A percentile compares a stretch with the other conserved stretches of the same genome.
These are phyloP conservation scores for Intellagama lesueurii DNA, from an alignment of 2,797 vertebrate genomes.

Conservation along the genomic window DNA sequence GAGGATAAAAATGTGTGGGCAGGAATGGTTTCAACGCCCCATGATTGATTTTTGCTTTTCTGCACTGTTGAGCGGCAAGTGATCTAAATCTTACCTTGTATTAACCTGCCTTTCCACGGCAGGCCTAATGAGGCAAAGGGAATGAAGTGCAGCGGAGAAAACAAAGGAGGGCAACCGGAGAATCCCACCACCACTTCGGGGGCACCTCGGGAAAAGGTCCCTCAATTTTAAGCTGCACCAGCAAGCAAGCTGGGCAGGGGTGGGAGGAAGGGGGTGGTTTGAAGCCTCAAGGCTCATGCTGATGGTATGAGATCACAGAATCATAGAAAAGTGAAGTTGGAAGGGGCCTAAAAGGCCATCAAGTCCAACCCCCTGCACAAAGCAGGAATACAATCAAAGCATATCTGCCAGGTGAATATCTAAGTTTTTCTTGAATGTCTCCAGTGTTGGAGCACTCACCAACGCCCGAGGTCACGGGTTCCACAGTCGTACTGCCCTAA, in stretches of 20 bases:
- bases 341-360: too few species aligned
- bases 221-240: accelerated
- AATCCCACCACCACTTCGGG: accelerated
- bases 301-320: too few species aligned
- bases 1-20: constrained; percentile 11
- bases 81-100: constrained; percentile 43
- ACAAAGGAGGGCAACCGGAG: background rate
- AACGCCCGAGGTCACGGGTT: too few species aligned
- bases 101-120: constrained; percentile 46
- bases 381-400: too few species aligned
- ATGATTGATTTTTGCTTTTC: constrained; percentile 52
- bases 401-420: too few species aligned
- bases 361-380: too few species aligned
- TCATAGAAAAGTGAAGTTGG: too few species aligned
- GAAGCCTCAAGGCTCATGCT: too few species aligned
- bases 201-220: background rate
- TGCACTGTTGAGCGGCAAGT: constrained; percentile 37
- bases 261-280: background rate
- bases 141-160: constrained; percentile 14
- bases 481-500: too few species aligned
- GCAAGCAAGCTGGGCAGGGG: too few species aligned
- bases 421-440: too few species aligned
- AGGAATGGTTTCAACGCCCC: constrained; percentile 32
- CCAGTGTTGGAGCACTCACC: too few species aligned
- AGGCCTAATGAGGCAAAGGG: constrained; percentile 62